Evolutionary conservation across 2,113 vertebrate species (phyloP), one percentile per base, ranked within the genome.

Genomic region (Ibidorhyncha struthersii): DNA sequence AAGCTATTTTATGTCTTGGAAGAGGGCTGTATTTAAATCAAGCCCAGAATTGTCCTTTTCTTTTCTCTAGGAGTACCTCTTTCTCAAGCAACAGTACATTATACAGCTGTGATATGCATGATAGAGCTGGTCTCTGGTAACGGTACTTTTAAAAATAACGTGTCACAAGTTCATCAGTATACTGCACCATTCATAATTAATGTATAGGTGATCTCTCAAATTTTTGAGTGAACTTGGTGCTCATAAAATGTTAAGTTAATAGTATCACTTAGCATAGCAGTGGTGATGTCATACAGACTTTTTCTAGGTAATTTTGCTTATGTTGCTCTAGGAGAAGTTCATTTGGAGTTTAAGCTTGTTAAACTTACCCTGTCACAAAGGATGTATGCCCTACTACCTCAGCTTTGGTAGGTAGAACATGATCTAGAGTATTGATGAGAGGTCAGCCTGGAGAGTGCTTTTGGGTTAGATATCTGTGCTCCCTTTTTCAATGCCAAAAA

Each of bases 391-490:
- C 63, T 63, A 26, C 20, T 81, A 5, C 23, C 36, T 67, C n/a
- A 55, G 6, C 32, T 74, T 77, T 78, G n/a, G 45, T 65, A 38
- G 45, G n/a, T 20, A 66, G 49, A 72, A 45, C 13, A 3, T 41
- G n/a, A 15, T 55, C 34, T 80, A 18, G 30, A 58, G 4, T n/a
- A 50, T 58, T 16, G 65, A 0, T 49, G 38, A 78, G 67, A 83
- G 8, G 7, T 67, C 61, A 82, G 30, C 19, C 29, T 88, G 27
- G 14, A 22, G 30, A 50, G 41, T 53, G 36, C 16, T 66, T 93
- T 79, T 36, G 40, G 5, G 4, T 77, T 72, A 52, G 34, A 25
- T 18, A 9, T 1, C 0, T 0, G 1, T 50, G 15, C 19, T 72
- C 12, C 32, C 26, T 50, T 92, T 72, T 41, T 65, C 55, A 58